These are phyloP conservation scores for Andinoacara biseriatus DNA, from an alignment of 2,113 vertebrate species.

Conservation along the genomic window DNA sequence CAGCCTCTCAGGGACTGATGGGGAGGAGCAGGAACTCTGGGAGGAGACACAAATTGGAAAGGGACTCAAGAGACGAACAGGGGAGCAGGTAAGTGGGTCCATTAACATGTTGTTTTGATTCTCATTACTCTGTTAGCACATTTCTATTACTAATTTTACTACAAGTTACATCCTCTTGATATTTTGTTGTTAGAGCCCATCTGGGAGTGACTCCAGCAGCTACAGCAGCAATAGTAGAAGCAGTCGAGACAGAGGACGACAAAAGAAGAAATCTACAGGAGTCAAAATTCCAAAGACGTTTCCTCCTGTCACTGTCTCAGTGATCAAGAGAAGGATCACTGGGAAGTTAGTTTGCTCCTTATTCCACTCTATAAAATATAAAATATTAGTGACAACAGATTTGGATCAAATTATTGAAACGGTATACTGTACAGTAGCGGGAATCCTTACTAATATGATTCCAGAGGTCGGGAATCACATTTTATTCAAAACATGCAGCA, in stretches of 20 bases:
- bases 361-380: not conserved
- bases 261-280: slow-evolving; percentile 56
- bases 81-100: slow-evolving; percentile 63
- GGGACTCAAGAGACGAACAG: slow-evolving; percentile 85
- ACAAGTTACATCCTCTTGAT: not conserved
- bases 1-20: slow-evolving; percentile 78
- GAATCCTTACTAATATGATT: not conserved
- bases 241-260: slow-evolving; percentile 14
- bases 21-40: slow-evolving; percentile 86
- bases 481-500: not conserved
- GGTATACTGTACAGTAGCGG: not conserved
- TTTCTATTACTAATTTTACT: not conserved
- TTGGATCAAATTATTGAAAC: not conserved
- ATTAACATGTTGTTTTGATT: not conserved
- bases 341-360: slow-evolving; percentile 77
- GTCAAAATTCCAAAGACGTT: slow-evolving; percentile 79
- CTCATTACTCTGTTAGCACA: not conserved
- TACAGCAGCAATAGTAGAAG: slow-evolving; percentile 33
- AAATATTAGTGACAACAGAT: not conserved
- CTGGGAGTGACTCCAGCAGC: slow-evolving; percentile 71
- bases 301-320: slow-evolving; percentile 81
- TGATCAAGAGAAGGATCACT: slow-evolving; percentile 86
- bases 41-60: slow-evolving; percentile 92
- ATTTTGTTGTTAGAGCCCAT: slow-evolving; percentile 66
- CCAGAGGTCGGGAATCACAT: not conserved